Percentiles rank a stretch among this genome's conserved stretches.
phyloP scores from a whole-genome alignment of 2,113 vertebrate genomes.

The Globicephala melas region DNA sequence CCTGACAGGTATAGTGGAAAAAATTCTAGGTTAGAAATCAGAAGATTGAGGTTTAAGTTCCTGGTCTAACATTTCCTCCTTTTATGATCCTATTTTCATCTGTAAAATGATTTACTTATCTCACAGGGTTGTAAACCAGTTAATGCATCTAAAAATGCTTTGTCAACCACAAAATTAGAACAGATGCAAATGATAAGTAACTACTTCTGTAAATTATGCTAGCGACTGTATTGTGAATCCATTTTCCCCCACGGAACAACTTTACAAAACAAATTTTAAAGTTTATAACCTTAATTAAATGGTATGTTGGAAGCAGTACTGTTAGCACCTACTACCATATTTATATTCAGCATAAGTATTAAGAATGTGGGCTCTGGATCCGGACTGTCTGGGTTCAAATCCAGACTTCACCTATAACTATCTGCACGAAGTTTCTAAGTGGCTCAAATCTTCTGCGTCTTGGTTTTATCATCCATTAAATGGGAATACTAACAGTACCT shows the following conservation, averaged over 20 bases:
- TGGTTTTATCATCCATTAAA: not conserved
- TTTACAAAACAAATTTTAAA: not conserved
- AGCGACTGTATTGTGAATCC: not conserved
- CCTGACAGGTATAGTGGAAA: rapidly evolving
- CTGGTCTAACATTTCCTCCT: not conserved
- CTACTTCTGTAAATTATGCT: not conserved
- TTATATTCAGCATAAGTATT: not conserved
- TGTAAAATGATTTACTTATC: not conserved
- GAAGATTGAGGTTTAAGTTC: not conserved
- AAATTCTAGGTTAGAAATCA: not conserved
- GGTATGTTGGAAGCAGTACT: not conserved
- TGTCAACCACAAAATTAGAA: constrained; percentile 13
- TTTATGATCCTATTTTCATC: not conserved
- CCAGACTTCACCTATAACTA: not conserved
- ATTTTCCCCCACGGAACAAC: not conserved
- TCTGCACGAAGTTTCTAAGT: not conserved
- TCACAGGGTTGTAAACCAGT: not conserved
- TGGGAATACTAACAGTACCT: not conserved
- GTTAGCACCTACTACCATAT: not conserved
- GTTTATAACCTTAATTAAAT: not conserved
- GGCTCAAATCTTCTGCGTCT: not conserved
- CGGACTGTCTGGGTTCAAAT: not conserved
- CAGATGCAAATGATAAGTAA: not conserved
- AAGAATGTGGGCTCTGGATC: not conserved
- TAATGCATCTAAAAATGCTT: not conserved